Base-by-base conservation (phyloP, 2,888 invertebrate species). In the Lycia hirtaria region DNA sequence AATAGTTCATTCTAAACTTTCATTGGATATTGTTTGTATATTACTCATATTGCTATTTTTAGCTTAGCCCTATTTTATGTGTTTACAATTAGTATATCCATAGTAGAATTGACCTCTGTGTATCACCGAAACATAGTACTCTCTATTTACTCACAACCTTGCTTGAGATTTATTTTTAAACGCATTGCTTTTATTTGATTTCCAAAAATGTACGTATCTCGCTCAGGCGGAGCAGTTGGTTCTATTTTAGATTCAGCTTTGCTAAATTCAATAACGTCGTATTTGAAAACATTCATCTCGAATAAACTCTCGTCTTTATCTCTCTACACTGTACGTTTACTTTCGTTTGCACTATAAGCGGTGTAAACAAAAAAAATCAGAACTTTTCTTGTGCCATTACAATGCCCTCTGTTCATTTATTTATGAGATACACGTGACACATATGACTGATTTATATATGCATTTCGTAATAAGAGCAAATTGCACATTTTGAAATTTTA, bases 191-290 rank as follows among this genome's bases (percentile, higher is more conserved):
- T 87, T 85, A 88, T 88, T 89, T 85, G 88, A 87, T 86, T 87
- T 90, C 91, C 91, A 87, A 89, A 91, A 89, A 90, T 88, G 91
- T 90, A 88, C 84, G 76, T 88, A 87, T 87, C 87, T 83, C 78
- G 82, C 76, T 76, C 81, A 73, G 77, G 79, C 83, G 73, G 75
- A 78, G 85, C 84, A 70, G 80, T 80, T 68, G 72, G 69, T 73
- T 89, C 90, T 91, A 91, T 88, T 90, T 90, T 85, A 76, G 80
- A 80, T 66, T 71, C 70, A 56, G 67, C 69, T 80, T 71, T 71
- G 75, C 76, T 72, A 73, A 72, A 76, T 81, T 81, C 73, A 73
- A 83, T 69, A 88, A 85, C 80, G 84, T 78, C 79, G 72, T 83
- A 87, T 76, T 73, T 76, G 67, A 69, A 75, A 70, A 70, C 65